Base-by-base conservation (phyloP, 2,888 invertebrate species). In the Cataglyphis livida region DNA sequence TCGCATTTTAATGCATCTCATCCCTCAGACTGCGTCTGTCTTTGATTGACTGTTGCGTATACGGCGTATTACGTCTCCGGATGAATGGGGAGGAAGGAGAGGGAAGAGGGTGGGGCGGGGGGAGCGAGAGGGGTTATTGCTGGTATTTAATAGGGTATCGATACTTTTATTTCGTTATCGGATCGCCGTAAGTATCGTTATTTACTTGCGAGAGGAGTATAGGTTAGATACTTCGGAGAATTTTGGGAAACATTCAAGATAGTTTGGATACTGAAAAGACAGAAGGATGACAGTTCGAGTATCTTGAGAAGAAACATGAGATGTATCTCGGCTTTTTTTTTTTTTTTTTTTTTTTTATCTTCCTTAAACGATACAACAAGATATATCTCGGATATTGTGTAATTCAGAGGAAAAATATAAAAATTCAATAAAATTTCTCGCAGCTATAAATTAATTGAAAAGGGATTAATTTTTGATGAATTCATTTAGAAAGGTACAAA, bases 1-100 rank as follows among this genome's bases (percentile, higher is more conserved):
- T 28, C 54, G n/a, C 57, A 12, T 59, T 7, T n/a, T 25, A 44
- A 44, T 35, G 35, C n/a, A 73, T 74, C 84, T 84, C 81, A 68
- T 83, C 65, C 75, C 44, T 35, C 25, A 62, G 21, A 28, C 25
- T 57, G 51, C 54, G 84, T 86, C 87, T 76, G 82, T 68, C 83
- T 85, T 79, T 81, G 71, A 78, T 83, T 73, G 12, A 51, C 35
- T 74, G 65, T 73, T 65, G 62, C 51, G 38, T 54, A 9, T 54
- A 9, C 32, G 15, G 21, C 48, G 15, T 35, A 35, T 35, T 6
- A 35, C 35, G 6, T 82, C 64, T 74, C 32, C 35, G 7, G 38
- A 38, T 54, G 44, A 48, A 48, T 48, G 44, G 44, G 44, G 0
- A 15, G 44, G 15, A 44, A 15, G 15, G 35, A 12, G 15, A 15